These are phyloP conservation scores for Bactericera cockerelli DNA, from an alignment of 1,140 invertebrate species.

Conservation along the genomic window DNA sequence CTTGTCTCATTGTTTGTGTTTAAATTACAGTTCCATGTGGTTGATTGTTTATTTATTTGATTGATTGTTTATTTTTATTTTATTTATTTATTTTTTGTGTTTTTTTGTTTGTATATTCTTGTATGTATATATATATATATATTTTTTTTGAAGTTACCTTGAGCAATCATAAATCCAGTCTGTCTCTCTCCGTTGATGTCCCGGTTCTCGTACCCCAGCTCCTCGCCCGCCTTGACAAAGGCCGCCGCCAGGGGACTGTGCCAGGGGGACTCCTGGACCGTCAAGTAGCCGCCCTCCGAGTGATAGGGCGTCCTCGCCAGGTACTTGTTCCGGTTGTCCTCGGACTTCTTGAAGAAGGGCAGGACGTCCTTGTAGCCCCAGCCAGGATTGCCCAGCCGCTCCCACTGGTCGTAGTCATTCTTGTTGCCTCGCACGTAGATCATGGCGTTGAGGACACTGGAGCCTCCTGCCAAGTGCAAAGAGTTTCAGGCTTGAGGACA, in stretches of 20 bases:
- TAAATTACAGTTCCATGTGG: too few species aligned
- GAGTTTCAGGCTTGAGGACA: conserved; percentile 27
- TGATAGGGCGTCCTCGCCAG: conserved; percentile 56
- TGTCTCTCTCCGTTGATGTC: conserved; percentile 71
- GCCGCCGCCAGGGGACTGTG: conserved; percentile 58
- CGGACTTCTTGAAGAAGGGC: conserved; percentile 77
- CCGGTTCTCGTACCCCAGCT: conserved; percentile 56
- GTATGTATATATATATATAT: too few species aligned
- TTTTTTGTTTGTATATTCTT: too few species aligned
- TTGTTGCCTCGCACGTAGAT: conserved; percentile 85
- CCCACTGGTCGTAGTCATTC: conserved; percentile 85
- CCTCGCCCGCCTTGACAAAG: conserved; percentile 61
- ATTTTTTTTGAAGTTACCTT: too few species aligned
- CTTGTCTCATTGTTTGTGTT: too few species aligned
- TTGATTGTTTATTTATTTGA: too few species aligned
- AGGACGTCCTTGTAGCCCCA: conserved; percentile 81
- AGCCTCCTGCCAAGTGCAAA: conserved; percentile 48
- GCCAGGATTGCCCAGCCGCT: conserved; percentile 62
- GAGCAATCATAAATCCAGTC: conserved; percentile 70
- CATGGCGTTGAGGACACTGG: conserved; percentile 89
- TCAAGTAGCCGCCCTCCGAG: conserved; percentile 57
- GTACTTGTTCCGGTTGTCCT: conserved; percentile 73
- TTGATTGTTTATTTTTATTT: too few species aligned
- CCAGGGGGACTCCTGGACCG: conserved; percentile 70
- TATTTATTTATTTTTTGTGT: too few species aligned